Evolutionary conservation across 2,888 invertebrate genomes (phyloP), one percentile per base, ranked within the genome.

Genomic region (Sinodicranocentrus sp.): DNA sequence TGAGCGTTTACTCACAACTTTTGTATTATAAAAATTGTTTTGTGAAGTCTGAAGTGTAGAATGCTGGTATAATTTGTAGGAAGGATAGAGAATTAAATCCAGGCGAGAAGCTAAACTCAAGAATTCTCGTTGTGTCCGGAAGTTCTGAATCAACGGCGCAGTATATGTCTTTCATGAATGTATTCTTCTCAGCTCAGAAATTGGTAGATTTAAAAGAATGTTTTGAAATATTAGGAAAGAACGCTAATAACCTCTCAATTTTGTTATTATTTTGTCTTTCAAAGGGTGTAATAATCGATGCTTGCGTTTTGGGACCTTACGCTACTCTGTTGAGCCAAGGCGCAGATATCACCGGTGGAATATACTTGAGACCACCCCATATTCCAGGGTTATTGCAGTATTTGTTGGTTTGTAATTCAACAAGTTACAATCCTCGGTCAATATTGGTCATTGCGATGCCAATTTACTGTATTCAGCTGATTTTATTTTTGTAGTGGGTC

Each of bases 101-200:
- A 25, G 91, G 91, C 21, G 90, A 91, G 68, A 91, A 92, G 89
- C 91, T 96, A 89, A 94, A 95, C 90, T 93, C 95, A 2, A 93
- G 97, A 73, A 94, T 97, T 77, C 91, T 97, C 67, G 94, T 97
- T 0, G 93, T 98, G 0, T 97, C 98, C 0, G 97, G 97, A 15
- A 96, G 97, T 90, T 94, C 95, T 39, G 97, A 97, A 90, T 96
- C 96, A 3, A 96, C 97, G 0, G 95, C 96, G 0, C 98, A 99
- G 90, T 99, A 99, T 89, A 98, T 99, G 94, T 97, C 97, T 90
- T 97, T 98, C 89, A 99, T 99, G 98, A 99, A 99, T 90, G 96
- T 97, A 1, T 98, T 99, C 91, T 98, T 99, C 90, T 97, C 98
- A 1, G 97, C 98, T 1, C 97, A 96, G 91, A 96, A 95, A 91